Evolutionary conservation across 2,113 vertebrate genomes (phyloP).

Genomic region (Galemys pyrenaicus): DNA sequence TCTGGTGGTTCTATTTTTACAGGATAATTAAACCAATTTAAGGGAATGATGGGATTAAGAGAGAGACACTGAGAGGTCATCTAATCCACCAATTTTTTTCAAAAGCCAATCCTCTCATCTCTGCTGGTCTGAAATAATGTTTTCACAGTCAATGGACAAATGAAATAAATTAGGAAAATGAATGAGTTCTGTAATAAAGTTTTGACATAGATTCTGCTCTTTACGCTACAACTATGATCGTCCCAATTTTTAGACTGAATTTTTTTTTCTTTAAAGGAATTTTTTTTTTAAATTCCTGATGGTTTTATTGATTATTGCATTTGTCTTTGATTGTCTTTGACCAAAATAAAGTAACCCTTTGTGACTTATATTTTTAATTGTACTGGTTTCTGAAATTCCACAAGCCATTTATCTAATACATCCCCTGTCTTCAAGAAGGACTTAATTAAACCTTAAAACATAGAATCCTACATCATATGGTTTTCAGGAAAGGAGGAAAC

Average conservation of each 20-base stretch:
- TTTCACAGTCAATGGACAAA: conserved; percentile 38
- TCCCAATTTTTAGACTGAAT: conserved; percentile 35
- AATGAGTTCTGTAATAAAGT: conserved; percentile 10
- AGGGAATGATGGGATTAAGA: conserved; percentile 60
- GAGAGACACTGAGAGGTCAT: conserved; percentile 58
- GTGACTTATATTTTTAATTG: neutral
- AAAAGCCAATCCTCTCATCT: neutral
- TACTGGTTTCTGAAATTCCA: conserved; percentile 3
- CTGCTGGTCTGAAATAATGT: neutral
- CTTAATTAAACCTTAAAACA: neutral
- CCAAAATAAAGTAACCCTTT: neutral
- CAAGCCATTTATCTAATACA: neutral
- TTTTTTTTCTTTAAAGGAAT: neutral
- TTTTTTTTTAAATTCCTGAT: too few species aligned
- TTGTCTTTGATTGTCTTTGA: conserved; percentile 2
- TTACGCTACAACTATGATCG: neutral
- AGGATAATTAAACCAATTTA: conserved; percentile 64
- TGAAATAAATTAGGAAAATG: conserved; percentile 48
- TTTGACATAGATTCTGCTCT: neutral
- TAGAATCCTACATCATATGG: neutral
- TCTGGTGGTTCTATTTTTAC: conserved; percentile 47
- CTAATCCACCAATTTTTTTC: conserved; percentile 37
- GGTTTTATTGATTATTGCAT: neutral
- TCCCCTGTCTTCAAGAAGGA: neutral
- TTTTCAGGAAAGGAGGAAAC: conserved; percentile 19